Conservation (phyloP, 2,797 vertebrate species). For the Bradypus variegatus region DNA sequence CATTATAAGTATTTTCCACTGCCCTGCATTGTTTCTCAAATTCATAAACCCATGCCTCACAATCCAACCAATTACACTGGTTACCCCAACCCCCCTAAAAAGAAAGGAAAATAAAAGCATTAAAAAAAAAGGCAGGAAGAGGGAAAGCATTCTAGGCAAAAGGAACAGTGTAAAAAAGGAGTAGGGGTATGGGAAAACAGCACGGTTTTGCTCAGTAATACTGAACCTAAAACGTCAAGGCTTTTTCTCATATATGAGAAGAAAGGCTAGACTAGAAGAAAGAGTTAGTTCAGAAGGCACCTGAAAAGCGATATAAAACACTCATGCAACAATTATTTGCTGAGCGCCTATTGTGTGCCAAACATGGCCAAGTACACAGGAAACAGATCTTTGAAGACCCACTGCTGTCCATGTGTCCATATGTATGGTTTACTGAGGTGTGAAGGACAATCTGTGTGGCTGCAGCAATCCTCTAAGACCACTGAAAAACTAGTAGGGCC, state of each 20-base stretch:
- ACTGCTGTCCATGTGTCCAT: neutral
- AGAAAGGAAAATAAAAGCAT: neutral
- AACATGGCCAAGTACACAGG: neutral
- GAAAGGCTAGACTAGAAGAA: neutral
- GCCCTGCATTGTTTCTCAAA: neutral
- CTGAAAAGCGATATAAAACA: neutral
- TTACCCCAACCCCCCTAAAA: neutral
- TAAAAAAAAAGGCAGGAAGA: neutral
- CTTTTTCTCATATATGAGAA: neutral
- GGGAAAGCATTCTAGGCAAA: neutral
- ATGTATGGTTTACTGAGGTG: neutral
- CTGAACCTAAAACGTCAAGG: conserved; percentile 19
- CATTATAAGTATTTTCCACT: neutral
- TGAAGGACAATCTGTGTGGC: neutral
- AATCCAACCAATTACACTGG: neutral
- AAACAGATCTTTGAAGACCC: neutral
- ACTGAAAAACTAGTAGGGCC: neutral
- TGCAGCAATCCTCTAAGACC: neutral
- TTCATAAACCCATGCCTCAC: neutral
- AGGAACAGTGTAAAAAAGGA: neutral
- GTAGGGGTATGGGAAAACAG: neutral
- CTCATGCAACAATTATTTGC: conserved; percentile 1
- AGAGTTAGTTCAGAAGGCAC: neutral
- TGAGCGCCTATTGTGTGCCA: neutral
- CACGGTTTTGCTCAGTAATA: neutral